Conservation (phyloP, 2,113 vertebrate species). For the Lutjanus erythropterus region DNA sequence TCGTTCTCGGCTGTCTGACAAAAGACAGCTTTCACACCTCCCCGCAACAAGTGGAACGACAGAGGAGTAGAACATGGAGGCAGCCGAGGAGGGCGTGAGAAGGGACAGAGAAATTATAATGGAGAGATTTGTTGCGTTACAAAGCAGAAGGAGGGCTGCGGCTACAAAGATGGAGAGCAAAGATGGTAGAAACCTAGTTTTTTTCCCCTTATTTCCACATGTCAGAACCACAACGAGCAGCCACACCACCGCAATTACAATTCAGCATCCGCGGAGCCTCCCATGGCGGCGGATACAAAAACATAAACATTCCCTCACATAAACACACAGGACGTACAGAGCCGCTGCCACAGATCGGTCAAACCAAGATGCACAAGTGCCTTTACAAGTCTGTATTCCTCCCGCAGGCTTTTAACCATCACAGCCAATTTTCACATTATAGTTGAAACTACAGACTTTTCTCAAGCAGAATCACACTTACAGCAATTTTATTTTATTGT, state of each 20-base stretch:
- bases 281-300: neutral
- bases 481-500: neutral
- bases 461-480: neutral
- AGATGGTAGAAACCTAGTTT: neutral
- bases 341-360: neutral
- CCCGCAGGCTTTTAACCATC: too few relatives aligned
- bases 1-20: neutral
- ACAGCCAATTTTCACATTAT: neutral
- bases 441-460: neutral
- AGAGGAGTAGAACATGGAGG: neutral
- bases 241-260: conserved; percentile 47
- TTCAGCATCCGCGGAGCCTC: conserved; percentile 8
- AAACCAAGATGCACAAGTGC: neutral
- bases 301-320: neutral
- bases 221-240: conserved; percentile 27
- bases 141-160: neutral
- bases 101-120: neutral
- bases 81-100: neutral
- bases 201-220: conserved; percentile 24
- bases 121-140: neutral
- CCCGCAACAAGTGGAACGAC: conserved; percentile 25
- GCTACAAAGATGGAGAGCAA: neutral
- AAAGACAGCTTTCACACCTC: conserved; percentile 29
- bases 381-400: neutral
- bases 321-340: neutral